Conservation (phyloP, 2,113 vertebrate genomes). For the Cisticola juncidis region DNA sequence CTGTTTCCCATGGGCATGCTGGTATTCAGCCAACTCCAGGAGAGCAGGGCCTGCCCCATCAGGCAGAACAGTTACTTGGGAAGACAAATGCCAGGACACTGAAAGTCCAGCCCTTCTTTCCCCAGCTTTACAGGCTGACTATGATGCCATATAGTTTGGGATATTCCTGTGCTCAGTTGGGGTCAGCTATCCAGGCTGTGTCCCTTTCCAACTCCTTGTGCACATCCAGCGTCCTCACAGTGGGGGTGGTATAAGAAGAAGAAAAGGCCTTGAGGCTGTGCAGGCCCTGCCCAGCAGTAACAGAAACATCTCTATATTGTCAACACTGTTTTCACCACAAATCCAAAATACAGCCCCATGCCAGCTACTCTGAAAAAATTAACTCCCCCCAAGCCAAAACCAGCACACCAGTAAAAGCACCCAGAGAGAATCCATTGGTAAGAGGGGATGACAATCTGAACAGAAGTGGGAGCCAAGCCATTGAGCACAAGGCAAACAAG, state of each 20-base stretch:
- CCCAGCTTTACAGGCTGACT: not conserved
- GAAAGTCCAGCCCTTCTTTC: not conserved
- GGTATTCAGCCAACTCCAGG: not conserved
- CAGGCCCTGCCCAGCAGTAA: not conserved
- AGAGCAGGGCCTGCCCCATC: not conserved
- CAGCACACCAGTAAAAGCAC: not conserved
- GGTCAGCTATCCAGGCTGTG: not conserved
- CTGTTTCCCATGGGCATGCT: not conserved
- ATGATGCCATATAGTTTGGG: too few species aligned
- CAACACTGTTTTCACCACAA: not conserved
- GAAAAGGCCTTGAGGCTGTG: not conserved
- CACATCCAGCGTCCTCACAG: not conserved
- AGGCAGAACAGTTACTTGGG: not conserved
- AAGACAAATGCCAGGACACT: not conserved
- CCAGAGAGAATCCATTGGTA: not conserved
- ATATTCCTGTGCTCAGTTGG: not conserved
- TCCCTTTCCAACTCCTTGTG: not conserved
- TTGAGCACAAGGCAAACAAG: not conserved
- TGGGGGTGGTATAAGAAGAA: not conserved
- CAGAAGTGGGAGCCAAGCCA: not conserved
- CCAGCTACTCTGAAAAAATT: not conserved
- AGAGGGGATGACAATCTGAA: not conserved
- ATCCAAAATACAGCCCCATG: not conserved
- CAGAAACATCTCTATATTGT: not conserved
- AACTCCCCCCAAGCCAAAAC: not conserved